Base-by-base conservation (phyloP, 2,797 vertebrate species). In the Poeciliopsis infans region DNA sequence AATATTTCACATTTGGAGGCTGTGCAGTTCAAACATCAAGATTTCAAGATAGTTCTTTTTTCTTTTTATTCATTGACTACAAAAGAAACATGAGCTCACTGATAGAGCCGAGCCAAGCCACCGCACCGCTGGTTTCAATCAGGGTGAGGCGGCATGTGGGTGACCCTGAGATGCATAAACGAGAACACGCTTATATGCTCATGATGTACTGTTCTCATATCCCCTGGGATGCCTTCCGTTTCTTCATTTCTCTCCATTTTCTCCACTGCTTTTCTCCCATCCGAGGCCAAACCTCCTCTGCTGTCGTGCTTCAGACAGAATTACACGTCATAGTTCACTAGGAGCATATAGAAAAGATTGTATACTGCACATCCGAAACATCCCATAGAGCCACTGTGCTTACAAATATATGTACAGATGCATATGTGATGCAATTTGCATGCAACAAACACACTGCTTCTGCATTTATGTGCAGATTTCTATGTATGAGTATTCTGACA, bases 71-170 rank as follows among this genome's bases (percentile, higher is more conserved):
- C 47, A 69, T 41, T 66, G 72, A 61, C 79, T 64, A 31, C 74
- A 73, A 7, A 74, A 77, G 84, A 76, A 71, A n/a, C 31, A 25
- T 74, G 84, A 88, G 83, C 76, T 91, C 85, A 86, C 57, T 74
- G 83, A 75, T 23, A 0, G 82, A 87, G 79, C 59, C 0, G 75
- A 84, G 78, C 80, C 45, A 57, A 86, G 83, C 77, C 41, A 5
- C 77, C 39, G 31, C 74, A 5, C 86, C 64, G 88, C 88, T 92
- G 92, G 72, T 91, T 92, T 89, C 80, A 87, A 89, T 92, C 87
- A 92, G 71, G 23, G 20, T 12, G 81, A 79, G 76, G 81, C 80
- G 39, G 83, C 46, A 23, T 78, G 86, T 71, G 85, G 76, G 77
- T 84, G 89, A 88, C 82, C 82, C 77, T 12, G 36, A 72, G 72